Base-by-base conservation (phyloP, 2,888 invertebrate species). In the Hermaeophaga mercurialis region DNA sequence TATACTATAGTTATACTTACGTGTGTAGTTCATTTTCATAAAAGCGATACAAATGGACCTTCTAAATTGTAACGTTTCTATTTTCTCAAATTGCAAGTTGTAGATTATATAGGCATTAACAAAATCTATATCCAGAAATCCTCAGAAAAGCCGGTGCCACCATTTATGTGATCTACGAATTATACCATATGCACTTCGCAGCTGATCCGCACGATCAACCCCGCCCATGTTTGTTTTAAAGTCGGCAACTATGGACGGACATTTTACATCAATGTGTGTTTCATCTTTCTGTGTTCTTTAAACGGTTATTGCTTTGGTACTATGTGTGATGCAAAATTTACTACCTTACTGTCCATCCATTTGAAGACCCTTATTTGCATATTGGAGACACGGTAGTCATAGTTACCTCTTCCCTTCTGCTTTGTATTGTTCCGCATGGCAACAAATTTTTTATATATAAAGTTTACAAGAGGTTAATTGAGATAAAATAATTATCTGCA, bases 111-210 rank as follows among this genome's bases (percentile, higher is more conserved):
- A 52, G 28, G 44, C n/a, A 34, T 52, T 52, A 6, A 44, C 44
- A 34, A 52, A 43, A n/a, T 43, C 52, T 14, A 52, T 52, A 11
- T 52, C 52, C 3, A 52, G 44, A 28, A 44, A 52, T 22, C 61
- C 65, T 44, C 49, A 68, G 55, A 69, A 69, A 15, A 70, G 46
- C 39, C 65, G 17, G 56, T 69, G 66, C 69, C 68, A 69, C 68
- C 66, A 71, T 56, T 69, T 69, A 34, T 43, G 33, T 12, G 59
- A 56, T 18, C 59, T 19, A 14, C 59, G 12, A 12, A 41, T 45
- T 12, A 56, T 33, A 33, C 49, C 41, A 44, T 59, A 59, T n/a
- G 52, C 24, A 14, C 24, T 8, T 8, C 55, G 36, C 15, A 55
- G 19, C 11, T 44, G 39, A 45, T 58, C 55, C 11, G 55, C 58